Base-by-base conservation (phyloP, 2,888 invertebrate species). In the Synergus laeviventris region DNA sequence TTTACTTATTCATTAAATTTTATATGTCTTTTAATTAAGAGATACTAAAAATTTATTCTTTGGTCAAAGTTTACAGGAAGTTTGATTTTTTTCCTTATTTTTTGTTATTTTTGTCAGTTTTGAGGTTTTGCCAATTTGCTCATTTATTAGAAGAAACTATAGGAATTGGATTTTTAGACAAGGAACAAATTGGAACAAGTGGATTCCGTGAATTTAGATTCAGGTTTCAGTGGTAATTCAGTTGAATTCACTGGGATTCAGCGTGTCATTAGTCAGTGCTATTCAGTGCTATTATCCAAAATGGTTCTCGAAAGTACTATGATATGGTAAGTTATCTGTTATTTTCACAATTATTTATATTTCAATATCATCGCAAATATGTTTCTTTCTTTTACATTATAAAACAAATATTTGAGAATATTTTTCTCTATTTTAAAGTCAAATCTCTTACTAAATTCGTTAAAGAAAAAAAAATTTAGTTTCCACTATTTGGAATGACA, bases 291-390 rank as follows among this genome's bases (percentile, higher is more conserved):
- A n/a, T n/a, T n/a, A n/a, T 84, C 78, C 90, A 97, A 95, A 93
- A 98, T 98, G 98, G 98, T 98, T 91, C 93, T 98, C 86, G 98
- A 98, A 94, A 98, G 98, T 95, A 98, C 98, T 91, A 97, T 98
- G 96, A 97, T 98, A 91, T 98, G 98, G 96, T 96, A 92, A 94
- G 93, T 86, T 81, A 42, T 78, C 64, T 70, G 61, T 79, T 62
- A 76, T 78, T 79, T 82, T 77, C 75, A 70, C 36, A 36, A 42
- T 74, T 80, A 42, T 73, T 73, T 31, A 18, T 74, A 74, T 79
- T 66, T 36, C 74, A 74, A 73, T 75, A 45, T 66, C 74, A n/a
- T 36, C 76, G 62, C 74, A 39, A 39, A 38, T 61, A 36, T 42
- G 64, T 74, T 18, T 21, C 45, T 70, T 18, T 76, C 64, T 18